A percentile compares a stretch with the other conserved stretches of the same genome.
These are phyloP conservation scores for Cybosia mesomella DNA, from an alignment of 2,888 invertebrate species.

Conservation along the genomic window DNA sequence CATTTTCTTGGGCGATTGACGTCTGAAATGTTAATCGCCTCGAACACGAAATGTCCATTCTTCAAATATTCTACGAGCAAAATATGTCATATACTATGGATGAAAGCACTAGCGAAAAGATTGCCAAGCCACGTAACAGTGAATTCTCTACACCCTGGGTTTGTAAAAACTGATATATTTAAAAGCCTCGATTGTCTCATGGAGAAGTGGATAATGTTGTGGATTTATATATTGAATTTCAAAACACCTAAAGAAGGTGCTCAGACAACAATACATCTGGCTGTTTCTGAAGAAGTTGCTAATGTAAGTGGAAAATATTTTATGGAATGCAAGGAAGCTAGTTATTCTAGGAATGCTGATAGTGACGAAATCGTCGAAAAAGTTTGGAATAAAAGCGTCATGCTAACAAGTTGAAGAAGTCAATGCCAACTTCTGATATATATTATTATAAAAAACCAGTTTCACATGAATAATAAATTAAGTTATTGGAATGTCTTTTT, in stretches of 20 bases:
- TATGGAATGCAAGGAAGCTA: constrained; percentile 89
- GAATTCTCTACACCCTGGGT: constrained; percentile 94
- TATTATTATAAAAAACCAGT: too few species aligned
- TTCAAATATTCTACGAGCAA: constrained; percentile 81
- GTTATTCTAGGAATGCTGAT: constrained; percentile 83
- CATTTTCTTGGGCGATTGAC: constrained; percentile 75
- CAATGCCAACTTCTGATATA: too few species aligned
- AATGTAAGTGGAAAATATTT: constrained; percentile 92
- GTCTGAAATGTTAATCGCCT: constrained; percentile 65
- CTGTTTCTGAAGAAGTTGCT: constrained; percentile 90
- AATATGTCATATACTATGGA: constrained; percentile 74
- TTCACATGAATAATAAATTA: too few species aligned
- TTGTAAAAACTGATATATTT: constrained; percentile 93
- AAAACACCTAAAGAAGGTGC: constrained; percentile 92
- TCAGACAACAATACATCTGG: constrained; percentile 91
- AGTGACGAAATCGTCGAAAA: constrained; percentile 90
- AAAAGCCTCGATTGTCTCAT: constrained; percentile 80
- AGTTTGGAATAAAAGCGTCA: constrained; percentile 89
- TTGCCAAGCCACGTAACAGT: constrained; percentile 88
- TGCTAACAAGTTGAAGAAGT: constrained; percentile 40
- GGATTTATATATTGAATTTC: constrained; percentile 87
- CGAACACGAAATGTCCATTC: constrained; percentile 55
- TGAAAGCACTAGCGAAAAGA: constrained; percentile 72
- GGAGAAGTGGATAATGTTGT: constrained; percentile 81
- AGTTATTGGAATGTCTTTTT: too few species aligned